Base-by-base conservation (phyloP, 2,888 invertebrate species). In the Lissocephala sabroskyi region DNA sequence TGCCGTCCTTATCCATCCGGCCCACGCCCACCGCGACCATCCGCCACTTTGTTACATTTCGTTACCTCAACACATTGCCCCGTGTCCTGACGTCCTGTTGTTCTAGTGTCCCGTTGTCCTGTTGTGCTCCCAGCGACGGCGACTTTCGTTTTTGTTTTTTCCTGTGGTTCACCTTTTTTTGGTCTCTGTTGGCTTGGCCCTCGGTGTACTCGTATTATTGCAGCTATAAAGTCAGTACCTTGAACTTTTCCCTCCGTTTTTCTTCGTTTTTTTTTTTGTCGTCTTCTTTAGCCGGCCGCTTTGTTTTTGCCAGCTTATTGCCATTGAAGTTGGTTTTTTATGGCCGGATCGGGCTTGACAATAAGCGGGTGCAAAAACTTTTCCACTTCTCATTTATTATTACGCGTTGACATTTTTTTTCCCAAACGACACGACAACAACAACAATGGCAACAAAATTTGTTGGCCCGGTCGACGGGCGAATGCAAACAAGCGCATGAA, bases 171-270 rank as follows among this genome's bases (percentile, higher is more conserved):
- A 68, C 74, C 77, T 77, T 59, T 58, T 23, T 43, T 17, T 35
- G 13, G 10, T 35, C 17, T 11, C 18, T 11, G 2, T 10, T 6
- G 10, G 29, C 13, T 33, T 16, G 5, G 7, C 16, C n/a, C 11
- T 10, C n/a, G 11, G 11, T 17, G 41, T 30, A 17, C 35, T 41
- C 61, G 48, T 67, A 71, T 70, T 71, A 71, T 71, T 77, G 70
- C 70, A 77, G 77, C 78, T 77, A 77, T 71, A 71, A 70, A 70
- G 68, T 73, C 77, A 73, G 77, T 76, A 74, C 77, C 76, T 70
- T 68, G 68, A 73, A 70, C 77, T 77, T 70, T 59, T 73, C 62
- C 57, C 48, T 49, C 53, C 49, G 52, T 52, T 67, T 68, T 62
- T 59, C 59, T 59, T 14, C 10, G 26, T 16, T 41, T 13, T 26